Base-by-base conservation (phyloP, 2,113 vertebrate genomes). In the Trogon melanurus region DNA sequence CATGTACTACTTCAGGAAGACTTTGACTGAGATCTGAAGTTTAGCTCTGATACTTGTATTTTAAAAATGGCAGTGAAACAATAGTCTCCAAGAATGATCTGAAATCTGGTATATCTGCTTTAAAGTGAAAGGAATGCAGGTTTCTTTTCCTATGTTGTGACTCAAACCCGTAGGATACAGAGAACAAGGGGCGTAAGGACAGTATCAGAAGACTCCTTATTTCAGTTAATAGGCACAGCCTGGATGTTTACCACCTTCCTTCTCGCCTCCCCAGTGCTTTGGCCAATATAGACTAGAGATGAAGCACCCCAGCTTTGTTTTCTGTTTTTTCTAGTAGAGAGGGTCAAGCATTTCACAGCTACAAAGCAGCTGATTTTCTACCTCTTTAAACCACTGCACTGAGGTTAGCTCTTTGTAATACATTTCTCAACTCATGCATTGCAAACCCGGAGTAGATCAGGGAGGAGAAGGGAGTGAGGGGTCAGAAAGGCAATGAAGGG, bases 401-500 rank as follows among this genome's bases (percentile, higher is more conserved):
- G 73, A 79, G 87, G 48, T 84, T 92, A 92, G 56, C 41, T 58
- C 71, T 76, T 67, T 47, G 13, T 66, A 86, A 83, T 47, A 88
- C 90, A 93, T 91, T 96, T 92, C 75, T 80, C 79, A 93, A 83
- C 51, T 80, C 56, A 13, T 21, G 44, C 38, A 56, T 88, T 93
- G 91, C 85, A 95, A 95, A 96, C 92, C 60, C n/a, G 32, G 54
- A 13, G 10, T 62, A 83, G 71, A 88, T 62, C 66, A 44, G 51
- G 82, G 50, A 94, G 85, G 66, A 93, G 64, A 94, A 96, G 92
- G 92, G 92, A 95, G 82, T 85, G 67, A 93, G 69, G 85, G 91
- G 88, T 97, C 94, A 97, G 88, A 95, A 95, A 92, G 92, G 67
- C 91, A 95, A 48, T 71, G 58, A 36, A 21, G 50, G 81, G 58